phyloP scores from a whole-genome alignment of 2,888 invertebrate species.

The Tetranychus piercei region DNA sequence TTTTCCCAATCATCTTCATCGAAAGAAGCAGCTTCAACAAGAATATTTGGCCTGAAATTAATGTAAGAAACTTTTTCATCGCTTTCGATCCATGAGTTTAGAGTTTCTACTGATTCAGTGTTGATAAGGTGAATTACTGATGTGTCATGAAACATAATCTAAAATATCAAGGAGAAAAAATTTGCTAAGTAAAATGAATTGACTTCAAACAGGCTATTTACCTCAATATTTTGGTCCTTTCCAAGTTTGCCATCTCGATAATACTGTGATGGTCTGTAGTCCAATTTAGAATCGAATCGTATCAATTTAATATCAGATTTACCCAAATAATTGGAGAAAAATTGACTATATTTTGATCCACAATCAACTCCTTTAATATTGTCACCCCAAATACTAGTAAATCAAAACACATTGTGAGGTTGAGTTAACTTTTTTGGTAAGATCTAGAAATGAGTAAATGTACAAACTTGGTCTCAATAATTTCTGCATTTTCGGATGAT shows the following conservation, averaged over 20 bases:
- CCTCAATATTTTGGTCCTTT: not conserved
- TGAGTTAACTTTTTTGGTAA: not conserved
- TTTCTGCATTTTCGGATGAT: not conserved
- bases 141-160: conserved; percentile 1
- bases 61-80: not conserved
- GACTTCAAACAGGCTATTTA: not conserved
- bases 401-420: not conserved
- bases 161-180: not conserved
- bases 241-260: not conserved
- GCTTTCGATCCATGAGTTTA: not conserved
- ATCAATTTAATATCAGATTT: not conserved
- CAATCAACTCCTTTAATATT: not conserved
- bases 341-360: conserved; percentile 1
- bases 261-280: not conserved
- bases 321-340: not conserved
- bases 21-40: conserved; percentile 4
- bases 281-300: not conserved
- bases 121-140: not conserved
- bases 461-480: not conserved
- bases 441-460: not conserved
- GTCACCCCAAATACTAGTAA: not conserved
- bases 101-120: not conserved
- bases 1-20: not conserved
- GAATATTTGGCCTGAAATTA: not conserved
- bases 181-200: not conserved